Conservation (phyloP, 2,797 vertebrate species). For the Hyperoplus lanceolatus region DNA sequence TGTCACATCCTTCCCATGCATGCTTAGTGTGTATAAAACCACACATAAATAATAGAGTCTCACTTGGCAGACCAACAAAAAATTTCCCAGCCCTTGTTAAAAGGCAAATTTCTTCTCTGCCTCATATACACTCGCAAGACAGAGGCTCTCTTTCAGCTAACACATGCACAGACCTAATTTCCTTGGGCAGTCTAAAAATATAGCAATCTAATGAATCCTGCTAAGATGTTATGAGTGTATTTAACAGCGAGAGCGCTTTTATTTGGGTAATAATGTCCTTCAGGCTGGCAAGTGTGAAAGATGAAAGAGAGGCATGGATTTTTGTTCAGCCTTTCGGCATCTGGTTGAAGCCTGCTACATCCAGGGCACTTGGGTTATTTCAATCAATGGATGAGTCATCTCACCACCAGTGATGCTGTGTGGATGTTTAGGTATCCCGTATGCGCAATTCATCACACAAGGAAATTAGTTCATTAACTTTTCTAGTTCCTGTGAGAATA, state of each 20-base stretch:
- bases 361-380: slow-evolving; percentile 40
- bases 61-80: slow-evolving; percentile 66
- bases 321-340: slow-evolving; percentile 47
- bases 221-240: slow-evolving; percentile 69
- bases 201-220: slow-evolving; percentile 69
- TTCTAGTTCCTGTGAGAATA: not conserved
- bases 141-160: slow-evolving; percentile 48
- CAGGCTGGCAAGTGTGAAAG: slow-evolving; percentile 27
- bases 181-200: slow-evolving; percentile 74
- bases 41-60: slow-evolving; percentile 64
- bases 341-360: slow-evolving; percentile 54
- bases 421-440: slow-evolving; percentile 17
- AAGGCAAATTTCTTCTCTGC: slow-evolving; percentile 32
- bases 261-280: slow-evolving; percentile 59
- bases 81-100: slow-evolving; percentile 68
- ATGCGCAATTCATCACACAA: not conserved
- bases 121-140: slow-evolving; percentile 47
- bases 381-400: slow-evolving; percentile 67
- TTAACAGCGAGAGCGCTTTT: slow-evolving; percentile 68
- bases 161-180: slow-evolving; percentile 60
- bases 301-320: slow-evolving; percentile 27
- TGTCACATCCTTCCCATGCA: slow-evolving; percentile 56
- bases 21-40: slow-evolving; percentile 60
- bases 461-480: too few relatives aligned
- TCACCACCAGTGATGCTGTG: slow-evolving; percentile 1